These are phyloP conservation scores for Brienomyrus brachyistius DNA, from an alignment of 2,113 vertebrate species.

Conservation along the genomic window DNA sequence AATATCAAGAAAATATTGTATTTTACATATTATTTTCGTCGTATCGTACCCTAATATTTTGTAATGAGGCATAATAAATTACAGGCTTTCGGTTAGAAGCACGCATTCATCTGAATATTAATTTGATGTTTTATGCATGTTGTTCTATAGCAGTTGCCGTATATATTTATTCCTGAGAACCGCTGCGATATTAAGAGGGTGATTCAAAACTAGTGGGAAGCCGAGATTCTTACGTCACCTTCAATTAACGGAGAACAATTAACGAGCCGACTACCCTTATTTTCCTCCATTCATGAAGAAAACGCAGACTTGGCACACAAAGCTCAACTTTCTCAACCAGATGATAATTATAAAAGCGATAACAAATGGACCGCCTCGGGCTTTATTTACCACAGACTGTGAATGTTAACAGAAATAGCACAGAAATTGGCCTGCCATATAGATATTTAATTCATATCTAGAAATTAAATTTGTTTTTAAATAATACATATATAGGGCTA, in stretches of 20 bases:
- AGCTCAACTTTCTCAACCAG: conserved; percentile 56
- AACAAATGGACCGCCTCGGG: conserved; percentile 48
- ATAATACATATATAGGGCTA: not conserved
- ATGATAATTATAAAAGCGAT: conserved; percentile 53
- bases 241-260: conserved; percentile 92
- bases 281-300: conserved; percentile 54
- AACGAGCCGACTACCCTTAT: conserved; percentile 67
- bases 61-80: not conserved
- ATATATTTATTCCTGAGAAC: conserved; percentile 44
- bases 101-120: not conserved
- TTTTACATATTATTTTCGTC: not conserved
- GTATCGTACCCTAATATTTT: not conserved
- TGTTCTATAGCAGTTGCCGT: not conserved
- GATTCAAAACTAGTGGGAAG: conserved; percentile 48
- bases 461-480: not conserved
- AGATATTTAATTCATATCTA: not conserved
- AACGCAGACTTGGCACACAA: conserved; percentile 56
- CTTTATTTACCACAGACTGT: not conserved
- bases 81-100: not conserved
- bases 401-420: conserved; percentile 20
- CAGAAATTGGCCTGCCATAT: not conserved
- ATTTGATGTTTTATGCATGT: not conserved
- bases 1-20: not conserved
- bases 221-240: conserved; percentile 85
- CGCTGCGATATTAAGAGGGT: conserved; percentile 37